phyloP scores from a whole-genome alignment of 1,140 invertebrate species.

The Paraescarpia echinospica region DNA sequence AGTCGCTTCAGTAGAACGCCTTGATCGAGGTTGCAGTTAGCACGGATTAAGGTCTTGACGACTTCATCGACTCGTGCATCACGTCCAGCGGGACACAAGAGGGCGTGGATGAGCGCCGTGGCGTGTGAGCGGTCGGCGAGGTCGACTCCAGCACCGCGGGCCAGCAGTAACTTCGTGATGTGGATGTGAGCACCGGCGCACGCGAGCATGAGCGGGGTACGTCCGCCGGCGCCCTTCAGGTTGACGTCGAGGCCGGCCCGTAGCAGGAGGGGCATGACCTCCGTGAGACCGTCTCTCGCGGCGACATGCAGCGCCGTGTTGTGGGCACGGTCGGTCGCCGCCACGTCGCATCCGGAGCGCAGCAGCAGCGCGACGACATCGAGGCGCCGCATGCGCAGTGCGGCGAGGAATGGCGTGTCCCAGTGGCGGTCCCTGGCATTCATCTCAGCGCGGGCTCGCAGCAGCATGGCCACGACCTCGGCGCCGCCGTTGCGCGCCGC shows the following conservation, averaged over 20 bases:
- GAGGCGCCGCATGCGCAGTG: neutral
- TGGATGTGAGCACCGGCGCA: conserved; percentile 17
- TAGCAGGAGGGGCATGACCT: conserved; percentile 20
- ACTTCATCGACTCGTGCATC: conserved; percentile 10
- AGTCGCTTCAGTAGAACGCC: neutral
- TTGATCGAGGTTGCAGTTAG: conserved; percentile 14
- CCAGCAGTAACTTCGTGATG: conserved; percentile 9
- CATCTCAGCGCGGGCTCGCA: conserved; percentile 5
- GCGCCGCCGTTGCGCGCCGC: conserved; percentile 12
- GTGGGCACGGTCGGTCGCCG: conserved; percentile 24
- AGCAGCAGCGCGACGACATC: conserved; percentile 17
- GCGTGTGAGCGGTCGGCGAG: conserved; percentile 22
- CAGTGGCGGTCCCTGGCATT: conserved; percentile 23
- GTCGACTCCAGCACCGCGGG: conserved; percentile 11
- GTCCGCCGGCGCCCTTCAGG: conserved; percentile 22
- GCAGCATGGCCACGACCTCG: neutral
- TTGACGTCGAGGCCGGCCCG: conserved; percentile 23
- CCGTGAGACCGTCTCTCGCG: conserved; percentile 12
- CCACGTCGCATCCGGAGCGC: conserved; percentile 17
- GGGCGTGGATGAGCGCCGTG: conserved; percentile 24
- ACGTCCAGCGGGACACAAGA: conserved; percentile 7
- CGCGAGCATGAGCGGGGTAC: conserved; percentile 27
- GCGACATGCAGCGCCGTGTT: conserved; percentile 29
- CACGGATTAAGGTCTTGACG: conserved; percentile 20
- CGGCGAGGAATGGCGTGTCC: conserved; percentile 27